Evolutionary conservation across 2,888 invertebrate genomes (phyloP), one percentile per base, ranked within the genome.

Genomic region (Apamea sordens): DNA sequence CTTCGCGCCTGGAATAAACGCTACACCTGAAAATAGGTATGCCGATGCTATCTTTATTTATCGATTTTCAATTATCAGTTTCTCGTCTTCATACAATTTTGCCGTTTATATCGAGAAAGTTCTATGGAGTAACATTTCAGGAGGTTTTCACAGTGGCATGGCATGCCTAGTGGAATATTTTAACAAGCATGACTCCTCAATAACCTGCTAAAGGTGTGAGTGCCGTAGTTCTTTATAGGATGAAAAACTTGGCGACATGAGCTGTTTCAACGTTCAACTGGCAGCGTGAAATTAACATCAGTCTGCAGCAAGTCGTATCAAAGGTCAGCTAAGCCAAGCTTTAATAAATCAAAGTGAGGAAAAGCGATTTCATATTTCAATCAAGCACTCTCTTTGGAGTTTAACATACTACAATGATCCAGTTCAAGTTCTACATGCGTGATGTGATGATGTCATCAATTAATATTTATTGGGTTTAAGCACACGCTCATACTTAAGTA

Each of bases 11-110:
- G 64, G 78, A 47, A 86, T 77, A 77, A 63, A 77, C 65, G 61
- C 75, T 53, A 80, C 69, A 85, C 78, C 83, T 88, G 88, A 89
- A 89, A 89, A 80, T 88, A 78, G 78, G 74, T 70, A 81, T 77
- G 78, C 56, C 76, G 70, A 56, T 73, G 77, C 77, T 81, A 69
- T 68, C 69, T 85, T 75, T 13, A 64, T 63, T 73, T 56, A 73
- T 65, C 8, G 63, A 65, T 70, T 21, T 32, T 76, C 8, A 73
- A 77, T 67, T 18, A 36, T 5, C 13, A 32, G 41, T 64, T 41
- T 64, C 28, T 50, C 10, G 56, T n/a, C 47, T 32, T 68, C 18
- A 73, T 36, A 50, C 11, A 56, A 63, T 18, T 76, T 64, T 63
- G 32, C 18, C 24, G n/a, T 69, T 72, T 36, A 1, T n/a, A 80